Conservation (phyloP, 2,888 invertebrate species). For the Alcis repandata region DNA sequence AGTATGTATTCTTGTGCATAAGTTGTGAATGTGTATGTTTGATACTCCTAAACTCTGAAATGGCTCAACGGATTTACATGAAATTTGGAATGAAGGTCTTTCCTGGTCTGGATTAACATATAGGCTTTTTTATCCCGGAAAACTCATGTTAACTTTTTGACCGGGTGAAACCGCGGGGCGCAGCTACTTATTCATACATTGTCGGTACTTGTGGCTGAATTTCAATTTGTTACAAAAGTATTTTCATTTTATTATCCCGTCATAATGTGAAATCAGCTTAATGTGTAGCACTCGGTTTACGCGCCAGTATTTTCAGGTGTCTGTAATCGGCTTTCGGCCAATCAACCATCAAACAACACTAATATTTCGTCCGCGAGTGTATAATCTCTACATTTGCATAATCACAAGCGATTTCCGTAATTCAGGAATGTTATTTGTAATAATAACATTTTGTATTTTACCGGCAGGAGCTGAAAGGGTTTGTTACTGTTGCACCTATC, state of each 20-base stretch:
- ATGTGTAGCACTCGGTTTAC: slow-evolving; percentile 20
- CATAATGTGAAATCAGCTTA: slow-evolving; percentile 20
- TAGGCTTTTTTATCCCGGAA: too few species aligned
- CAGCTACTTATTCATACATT: too few species aligned
- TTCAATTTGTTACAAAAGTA: neutral
- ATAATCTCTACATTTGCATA: slow-evolving; percentile 40
- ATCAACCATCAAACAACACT: slow-evolving; percentile 43
- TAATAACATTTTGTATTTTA: neutral
- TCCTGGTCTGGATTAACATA: too few species aligned
- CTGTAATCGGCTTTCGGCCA: slow-evolving; percentile 43
- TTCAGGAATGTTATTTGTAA: neutral
- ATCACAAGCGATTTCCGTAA: slow-evolving; percentile 29
- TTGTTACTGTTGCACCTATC: neutral
- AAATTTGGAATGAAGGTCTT: too few species aligned
- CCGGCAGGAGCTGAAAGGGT: neutral
- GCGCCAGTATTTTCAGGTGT: slow-evolving; percentile 26
- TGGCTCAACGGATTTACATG: too few species aligned
- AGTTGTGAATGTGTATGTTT: too few species aligned
- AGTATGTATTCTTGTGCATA: too few species aligned
- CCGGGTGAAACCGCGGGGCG: too few species aligned
- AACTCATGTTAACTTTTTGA: too few species aligned
- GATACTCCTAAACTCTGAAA: too few species aligned
- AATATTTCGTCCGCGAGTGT: slow-evolving; percentile 41
- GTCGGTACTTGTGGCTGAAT: neutral
- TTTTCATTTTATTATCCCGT: slow-evolving; percentile 11